These are phyloP conservation scores for Mythimna loreyi DNA, from an alignment of 2,888 invertebrate genomes.

Conservation along the genomic window DNA sequence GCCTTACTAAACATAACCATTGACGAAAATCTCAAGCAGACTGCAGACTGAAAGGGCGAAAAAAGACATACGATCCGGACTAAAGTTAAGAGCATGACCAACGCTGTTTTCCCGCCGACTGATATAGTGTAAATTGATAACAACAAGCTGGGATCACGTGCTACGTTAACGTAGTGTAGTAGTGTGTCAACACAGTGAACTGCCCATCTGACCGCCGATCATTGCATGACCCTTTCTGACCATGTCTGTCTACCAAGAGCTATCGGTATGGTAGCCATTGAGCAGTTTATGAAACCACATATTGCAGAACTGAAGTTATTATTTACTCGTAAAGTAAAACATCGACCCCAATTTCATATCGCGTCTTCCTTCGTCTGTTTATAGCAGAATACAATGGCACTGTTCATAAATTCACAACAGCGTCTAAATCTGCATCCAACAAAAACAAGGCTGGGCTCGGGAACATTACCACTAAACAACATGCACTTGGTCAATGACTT, in stretches of 20 bases:
- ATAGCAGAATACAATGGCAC: slow-evolving; percentile 19
- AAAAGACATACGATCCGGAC: background rate
- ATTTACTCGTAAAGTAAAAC: slow-evolving; percentile 17
- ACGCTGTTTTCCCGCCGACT: slow-evolving; percentile 6
- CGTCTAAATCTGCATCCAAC: slow-evolving; percentile 54
- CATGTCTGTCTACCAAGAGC: background rate
- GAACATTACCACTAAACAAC: slow-evolving; percentile 44
- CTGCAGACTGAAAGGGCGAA: background rate
- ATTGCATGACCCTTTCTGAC: slow-evolving; percentile 26
- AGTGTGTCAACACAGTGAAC: slow-evolving; percentile 21
- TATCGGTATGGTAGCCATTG: background rate
- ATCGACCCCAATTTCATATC: slow-evolving; percentile 7
- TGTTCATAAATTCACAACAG: slow-evolving; percentile 33
- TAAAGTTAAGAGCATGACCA: background rate
- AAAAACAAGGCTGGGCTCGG: slow-evolving; percentile 35
- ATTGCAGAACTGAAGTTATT: slow-evolving; percentile 3
- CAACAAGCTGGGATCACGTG: slow-evolving; percentile 39
- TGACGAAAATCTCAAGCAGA: background rate
- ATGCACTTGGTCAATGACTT: slow-evolving; percentile 64
- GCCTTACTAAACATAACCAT: no score
- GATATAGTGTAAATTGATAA: slow-evolving; percentile 13
- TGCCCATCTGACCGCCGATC: slow-evolving; percentile 23
- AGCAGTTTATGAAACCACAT: background rate
- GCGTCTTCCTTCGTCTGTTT: slow-evolving; percentile 26
- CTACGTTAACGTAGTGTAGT: slow-evolving; percentile 29